phyloP scores from a whole-genome alignment of 2,113 vertebrate species.

The Dasyurus viverrinus region DNA sequence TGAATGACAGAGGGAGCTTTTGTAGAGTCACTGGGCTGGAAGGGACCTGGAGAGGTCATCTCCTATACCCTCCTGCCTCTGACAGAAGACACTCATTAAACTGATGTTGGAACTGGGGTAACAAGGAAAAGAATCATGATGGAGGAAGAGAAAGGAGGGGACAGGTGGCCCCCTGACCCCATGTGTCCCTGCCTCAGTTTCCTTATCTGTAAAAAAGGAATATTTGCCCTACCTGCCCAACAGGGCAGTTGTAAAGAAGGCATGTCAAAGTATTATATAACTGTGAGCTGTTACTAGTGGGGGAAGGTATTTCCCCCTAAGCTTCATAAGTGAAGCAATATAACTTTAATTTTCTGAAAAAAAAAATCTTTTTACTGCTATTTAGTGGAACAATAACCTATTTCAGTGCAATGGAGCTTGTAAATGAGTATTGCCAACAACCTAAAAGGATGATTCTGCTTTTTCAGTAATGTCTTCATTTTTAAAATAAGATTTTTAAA shows the following conservation, averaged over 20 bases:
- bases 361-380: neutral
- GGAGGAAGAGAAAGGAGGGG: neutral
- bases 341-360: neutral
- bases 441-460: neutral
- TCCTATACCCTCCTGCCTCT: neutral
- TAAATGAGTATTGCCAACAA: neutral
- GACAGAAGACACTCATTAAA: conserved; percentile 32
- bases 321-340: neutral
- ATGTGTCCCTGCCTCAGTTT: neutral
- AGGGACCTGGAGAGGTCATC: neutral
- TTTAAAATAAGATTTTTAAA: neutral
- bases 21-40: conserved; percentile 22
- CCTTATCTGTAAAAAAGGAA: neutral
- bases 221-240: neutral
- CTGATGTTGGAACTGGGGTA: neutral
- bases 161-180: neutral
- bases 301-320: neutral
- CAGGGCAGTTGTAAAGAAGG: neutral
- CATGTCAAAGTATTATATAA: neutral
- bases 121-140: neutral
- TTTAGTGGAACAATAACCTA: neutral
- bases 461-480: neutral
- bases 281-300: neutral
- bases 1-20: conserved; percentile 5
- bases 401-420: neutral